phyloP scores from a whole-genome alignment of 2,797 vertebrate species.

The Babyrousa celebensis region DNA sequence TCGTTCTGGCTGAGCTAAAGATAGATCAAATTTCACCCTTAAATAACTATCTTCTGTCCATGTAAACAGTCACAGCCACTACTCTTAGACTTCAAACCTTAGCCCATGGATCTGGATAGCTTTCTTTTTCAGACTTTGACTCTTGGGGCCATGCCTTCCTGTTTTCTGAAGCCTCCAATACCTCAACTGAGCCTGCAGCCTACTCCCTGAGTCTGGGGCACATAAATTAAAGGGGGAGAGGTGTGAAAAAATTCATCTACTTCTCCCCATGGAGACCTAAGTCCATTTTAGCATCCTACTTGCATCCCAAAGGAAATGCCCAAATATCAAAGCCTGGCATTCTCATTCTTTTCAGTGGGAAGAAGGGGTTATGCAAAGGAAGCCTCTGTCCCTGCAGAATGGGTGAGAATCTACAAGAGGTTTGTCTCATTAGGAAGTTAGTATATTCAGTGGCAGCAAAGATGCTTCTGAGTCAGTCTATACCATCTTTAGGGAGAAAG shows the following conservation, averaged over 20 bases:
- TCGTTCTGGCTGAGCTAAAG: slow-evolving; percentile 54
- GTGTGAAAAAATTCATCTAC: slow-evolving; percentile 7
- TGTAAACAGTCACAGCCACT: slow-evolving; percentile 71
- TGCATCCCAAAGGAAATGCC: slow-evolving; percentile 37
- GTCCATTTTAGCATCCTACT: slow-evolving; percentile 56
- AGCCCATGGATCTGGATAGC: not conserved
- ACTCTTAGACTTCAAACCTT: slow-evolving; percentile 67
- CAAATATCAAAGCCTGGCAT: not conserved
- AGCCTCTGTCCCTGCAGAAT: slow-evolving; percentile 1
- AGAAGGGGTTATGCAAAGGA: slow-evolving; percentile 56
- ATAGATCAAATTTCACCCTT: slow-evolving; percentile 68
- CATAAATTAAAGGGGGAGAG: not conserved
- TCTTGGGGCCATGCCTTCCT: not conserved
- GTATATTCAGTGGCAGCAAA: slow-evolving; percentile 50
- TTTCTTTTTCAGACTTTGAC: slow-evolving; percentile 41
- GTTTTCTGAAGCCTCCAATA: not conserved
- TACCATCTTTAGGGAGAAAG: slow-evolving; percentile 58
- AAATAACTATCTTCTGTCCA: slow-evolving; percentile 83
- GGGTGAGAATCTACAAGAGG: slow-evolving; percentile 21
- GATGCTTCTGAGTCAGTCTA: slow-evolving; percentile 53
- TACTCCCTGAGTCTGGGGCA: not conserved
- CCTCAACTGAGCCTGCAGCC: not conserved
- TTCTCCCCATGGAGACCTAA: slow-evolving; percentile 48
- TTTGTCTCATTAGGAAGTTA: slow-evolving; percentile 73
- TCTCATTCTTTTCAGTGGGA: slow-evolving; percentile 61